Evolutionary conservation across 1,140 invertebrate genomes (phyloP).

Genomic region (Apis cerana): DNA sequence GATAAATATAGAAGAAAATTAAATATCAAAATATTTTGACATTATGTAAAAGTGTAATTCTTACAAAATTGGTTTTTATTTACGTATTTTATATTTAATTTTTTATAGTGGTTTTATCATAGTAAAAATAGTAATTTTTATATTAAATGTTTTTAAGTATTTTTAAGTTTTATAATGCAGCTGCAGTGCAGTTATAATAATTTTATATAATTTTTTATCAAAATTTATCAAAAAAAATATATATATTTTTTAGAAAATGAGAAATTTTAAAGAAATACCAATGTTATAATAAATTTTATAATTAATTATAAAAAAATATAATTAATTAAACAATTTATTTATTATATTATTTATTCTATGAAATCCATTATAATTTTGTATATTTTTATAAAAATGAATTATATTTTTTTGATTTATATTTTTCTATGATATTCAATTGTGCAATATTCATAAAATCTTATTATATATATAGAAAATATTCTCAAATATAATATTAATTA

Average conservation of each 20-base stretch:
- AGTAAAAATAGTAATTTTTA: neutral
- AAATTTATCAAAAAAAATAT: neutral
- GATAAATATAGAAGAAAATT: slow-evolving; percentile 27
- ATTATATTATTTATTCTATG: neutral
- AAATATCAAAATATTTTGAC: neutral
- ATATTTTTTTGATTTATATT: neutral
- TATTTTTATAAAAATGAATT: neutral
- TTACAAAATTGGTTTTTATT: neutral
- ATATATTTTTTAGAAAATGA: neutral
- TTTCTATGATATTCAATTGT: neutral
- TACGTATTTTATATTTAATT: slow-evolving; percentile 39
- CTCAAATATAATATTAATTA: neutral
- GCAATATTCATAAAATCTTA: neutral
- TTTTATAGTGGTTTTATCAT: slow-evolving; percentile 29
- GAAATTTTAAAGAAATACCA: neutral
- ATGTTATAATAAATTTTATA: neutral
- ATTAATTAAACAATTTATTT: neutral
- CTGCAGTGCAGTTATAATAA: neutral
- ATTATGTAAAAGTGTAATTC: neutral
- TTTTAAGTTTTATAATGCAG: neutral
- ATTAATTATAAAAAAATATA: neutral
- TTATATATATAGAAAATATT: neutral
- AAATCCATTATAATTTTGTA: neutral
- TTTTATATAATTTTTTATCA: neutral
- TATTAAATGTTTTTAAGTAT: neutral